Conservation (phyloP, 2,113 vertebrate species). For the Todiramphus chloris region DNA sequence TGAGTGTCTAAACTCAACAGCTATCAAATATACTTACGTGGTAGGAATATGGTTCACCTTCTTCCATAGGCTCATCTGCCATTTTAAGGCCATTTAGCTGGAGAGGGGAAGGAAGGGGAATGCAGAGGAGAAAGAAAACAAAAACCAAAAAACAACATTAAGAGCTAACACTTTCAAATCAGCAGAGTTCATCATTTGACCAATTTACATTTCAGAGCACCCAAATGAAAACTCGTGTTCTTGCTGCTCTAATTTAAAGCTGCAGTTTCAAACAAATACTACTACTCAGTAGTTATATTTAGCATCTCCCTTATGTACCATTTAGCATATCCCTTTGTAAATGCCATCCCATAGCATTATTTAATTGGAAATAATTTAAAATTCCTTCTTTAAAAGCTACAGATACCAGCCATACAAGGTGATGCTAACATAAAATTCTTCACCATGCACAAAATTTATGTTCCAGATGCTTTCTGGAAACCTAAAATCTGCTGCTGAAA, state of each 20-base stretch:
- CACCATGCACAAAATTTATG: neutral
- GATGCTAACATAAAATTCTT: neutral
- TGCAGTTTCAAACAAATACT: slow-evolving; percentile 10
- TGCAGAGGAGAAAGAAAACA: neutral
- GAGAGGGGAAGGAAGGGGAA: neutral
- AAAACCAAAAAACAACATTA: neutral
- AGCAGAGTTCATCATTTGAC: neutral
- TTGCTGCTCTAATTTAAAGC: neutral
- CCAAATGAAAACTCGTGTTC: neutral
- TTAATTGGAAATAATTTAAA: slow-evolving; percentile 23
- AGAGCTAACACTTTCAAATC: neutral
- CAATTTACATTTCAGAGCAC: slow-evolving; percentile 4
- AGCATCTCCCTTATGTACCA: slow-evolving; percentile 10
- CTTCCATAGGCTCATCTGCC: slow-evolving; percentile 96
- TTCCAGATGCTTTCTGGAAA: neutral
- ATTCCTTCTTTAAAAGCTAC: neutral
- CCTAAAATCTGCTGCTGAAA: neutral
- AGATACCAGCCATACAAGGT: neutral
- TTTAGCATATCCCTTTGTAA: neutral
- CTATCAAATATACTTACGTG: slow-evolving; percentile 81
- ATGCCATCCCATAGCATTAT: neutral
- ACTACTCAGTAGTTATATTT: slow-evolving; percentile 20
- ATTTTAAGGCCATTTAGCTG: slow-evolving; percentile 95
- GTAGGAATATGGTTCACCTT: slow-evolving; percentile 89
- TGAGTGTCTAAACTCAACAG: neutral